Evolutionary conservation across 2,797 vertebrate species (phyloP).

Genomic region (Pelochelys cantorii): DNA sequence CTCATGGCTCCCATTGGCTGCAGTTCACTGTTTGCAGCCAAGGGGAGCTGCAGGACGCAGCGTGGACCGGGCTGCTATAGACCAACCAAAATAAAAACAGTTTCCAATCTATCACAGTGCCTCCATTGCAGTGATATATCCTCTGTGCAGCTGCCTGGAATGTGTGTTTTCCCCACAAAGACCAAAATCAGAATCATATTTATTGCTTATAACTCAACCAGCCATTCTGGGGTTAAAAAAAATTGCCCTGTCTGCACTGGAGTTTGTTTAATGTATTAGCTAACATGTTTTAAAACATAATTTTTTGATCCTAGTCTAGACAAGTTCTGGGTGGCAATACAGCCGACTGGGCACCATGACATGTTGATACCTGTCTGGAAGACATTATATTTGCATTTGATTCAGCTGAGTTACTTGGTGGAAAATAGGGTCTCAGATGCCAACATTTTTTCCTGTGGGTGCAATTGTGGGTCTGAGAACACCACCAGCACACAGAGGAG

Average conservation of each 20-base stretch:
- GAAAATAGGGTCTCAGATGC: accelerated
- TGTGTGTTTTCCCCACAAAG: background rate
- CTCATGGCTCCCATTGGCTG: too few relatives aligned
- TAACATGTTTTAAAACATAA: background rate
- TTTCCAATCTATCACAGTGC: background rate
- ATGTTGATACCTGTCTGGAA: background rate
- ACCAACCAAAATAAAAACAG: background rate
- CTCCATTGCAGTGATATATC: background rate
- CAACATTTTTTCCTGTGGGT: background rate
- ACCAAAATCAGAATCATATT: conserved; percentile 13
- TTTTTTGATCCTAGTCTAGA: background rate
- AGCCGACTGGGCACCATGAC: background rate
- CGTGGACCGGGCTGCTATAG: background rate
- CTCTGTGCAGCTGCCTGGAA: background rate
- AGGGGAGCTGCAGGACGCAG: too few relatives aligned
- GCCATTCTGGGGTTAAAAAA: background rate
- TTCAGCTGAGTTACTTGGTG: background rate
- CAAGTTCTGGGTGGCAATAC: background rate
- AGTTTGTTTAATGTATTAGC: background rate
- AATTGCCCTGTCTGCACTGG: background rate
- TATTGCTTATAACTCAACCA: background rate
- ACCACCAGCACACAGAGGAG: background rate
- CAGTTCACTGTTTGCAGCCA: too few relatives aligned
- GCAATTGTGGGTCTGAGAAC: conserved; percentile 18
- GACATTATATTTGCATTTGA: background rate